phyloP scores from a whole-genome alignment of 2,888 invertebrate species.

The Crocallis elinguaria region DNA sequence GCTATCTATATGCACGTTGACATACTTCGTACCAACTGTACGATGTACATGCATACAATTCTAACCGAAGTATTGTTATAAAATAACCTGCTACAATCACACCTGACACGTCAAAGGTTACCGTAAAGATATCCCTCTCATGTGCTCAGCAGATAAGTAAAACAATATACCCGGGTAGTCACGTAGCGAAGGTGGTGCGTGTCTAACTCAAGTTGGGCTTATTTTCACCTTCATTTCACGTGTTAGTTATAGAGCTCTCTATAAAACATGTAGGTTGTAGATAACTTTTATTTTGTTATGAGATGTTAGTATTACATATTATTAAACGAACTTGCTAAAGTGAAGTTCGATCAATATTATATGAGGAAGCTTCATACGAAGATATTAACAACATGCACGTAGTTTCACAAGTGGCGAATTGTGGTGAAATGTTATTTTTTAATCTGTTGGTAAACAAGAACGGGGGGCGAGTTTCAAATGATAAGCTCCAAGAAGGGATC shows the following conservation, averaged over 20 bases:
- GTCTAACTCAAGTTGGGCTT: slow-evolving; percentile 56
- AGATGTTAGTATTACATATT: no score
- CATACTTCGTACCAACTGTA: not conserved
- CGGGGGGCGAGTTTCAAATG: no score
- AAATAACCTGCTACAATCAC: not conserved
- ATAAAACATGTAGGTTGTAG: not conserved
- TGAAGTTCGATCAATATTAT: no score
- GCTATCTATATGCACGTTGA: not conserved
- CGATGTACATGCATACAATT: no score
- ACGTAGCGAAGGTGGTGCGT: slow-evolving; percentile 41
- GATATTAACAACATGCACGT: no score
- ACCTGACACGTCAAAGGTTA: not conserved
- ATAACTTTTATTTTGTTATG: not conserved
- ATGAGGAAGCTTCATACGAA: no score
- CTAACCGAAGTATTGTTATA: no score
- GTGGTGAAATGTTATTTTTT: no score
- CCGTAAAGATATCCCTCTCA: slow-evolving; percentile 10
- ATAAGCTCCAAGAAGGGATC: no score
- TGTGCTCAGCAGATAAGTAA: slow-evolving; percentile 20
- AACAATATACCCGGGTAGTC: slow-evolving; percentile 21
- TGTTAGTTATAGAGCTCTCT: slow-evolving; percentile 1
- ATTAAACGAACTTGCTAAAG: no score
- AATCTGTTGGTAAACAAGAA: no score
- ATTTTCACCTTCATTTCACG: slow-evolving; percentile 42
- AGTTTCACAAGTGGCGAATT: no score